Evolutionary conservation across 2,113 vertebrate species (phyloP), one percentile per base, ranked within the genome.

Genomic region (Montifringilla adamsi): DNA sequence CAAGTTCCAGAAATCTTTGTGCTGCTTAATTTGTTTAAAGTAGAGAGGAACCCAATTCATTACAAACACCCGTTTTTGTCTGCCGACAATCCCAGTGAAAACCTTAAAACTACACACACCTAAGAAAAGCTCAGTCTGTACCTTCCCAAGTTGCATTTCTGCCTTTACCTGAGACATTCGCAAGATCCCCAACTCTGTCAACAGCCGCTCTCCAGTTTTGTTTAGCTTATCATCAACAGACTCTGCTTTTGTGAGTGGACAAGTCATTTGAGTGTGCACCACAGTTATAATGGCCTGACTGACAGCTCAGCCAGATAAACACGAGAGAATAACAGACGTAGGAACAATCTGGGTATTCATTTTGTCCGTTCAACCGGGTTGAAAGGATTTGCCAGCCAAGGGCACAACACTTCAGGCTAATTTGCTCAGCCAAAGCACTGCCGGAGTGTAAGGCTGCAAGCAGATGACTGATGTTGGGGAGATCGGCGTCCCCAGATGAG

Each of bases 351-450:
- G 90, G 97, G 97, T 97, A 98, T 99, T 99, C 98, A 98, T 97
- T 97, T 96, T 98, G 98, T 97, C 97, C 98, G 98, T 97, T 98
- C 98, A 98, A 98, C 98, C 98, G 97, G 93, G 96, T 97, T 97
- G 97, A 98, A 98, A 98, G 98, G 98, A 99, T 99, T 99, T 99
- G 98, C 97, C 98, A 98, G 98, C 97, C 98, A 98, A 99, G 97
- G 97, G 96, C 98, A 98, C 98, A 97, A 97, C 98, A 98, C 98
- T 98, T 97, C 97, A 98, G 98, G 98, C 98, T 98, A 98, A 98
- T 98, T 98, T 98, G 98, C 97, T 98, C 98, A 97, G 95, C 96
- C 96, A 96, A 97, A 97, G 94, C 92, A 31, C 98, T 97, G 98
- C 95, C 21, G 62, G 97, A 98, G 97, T 63, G 79, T 91, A 89